Evolutionary conservation across 2,888 invertebrate species (phyloP).

Genomic region (Icerya purchasi): DNA sequence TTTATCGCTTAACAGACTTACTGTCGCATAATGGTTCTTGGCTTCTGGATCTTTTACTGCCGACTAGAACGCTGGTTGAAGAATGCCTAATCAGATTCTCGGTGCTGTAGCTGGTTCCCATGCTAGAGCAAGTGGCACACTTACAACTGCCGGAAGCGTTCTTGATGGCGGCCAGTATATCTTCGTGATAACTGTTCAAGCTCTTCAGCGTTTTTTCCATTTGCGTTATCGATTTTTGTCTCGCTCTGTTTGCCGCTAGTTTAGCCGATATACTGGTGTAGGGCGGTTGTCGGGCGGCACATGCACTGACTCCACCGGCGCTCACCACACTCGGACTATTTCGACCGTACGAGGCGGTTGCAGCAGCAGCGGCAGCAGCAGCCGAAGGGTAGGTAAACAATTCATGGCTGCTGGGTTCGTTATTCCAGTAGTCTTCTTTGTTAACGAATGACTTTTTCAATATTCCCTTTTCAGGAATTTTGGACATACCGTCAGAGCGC

Average conservation of each 20-base stretch:
- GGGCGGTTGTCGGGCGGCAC: neutral
- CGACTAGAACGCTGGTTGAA: slow-evolving; percentile 23
- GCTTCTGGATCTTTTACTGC: slow-evolving; percentile 33
- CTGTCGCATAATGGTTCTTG: slow-evolving; percentile 57
- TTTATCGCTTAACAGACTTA: slow-evolving; percentile 1
- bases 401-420: neutral
- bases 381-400: neutral
- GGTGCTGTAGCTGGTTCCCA: slow-evolving; percentile 39
- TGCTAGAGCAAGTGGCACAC: slow-evolving; percentile 29
- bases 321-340: neutral
- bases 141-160: slow-evolving; percentile 57
- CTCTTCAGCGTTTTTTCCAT: slow-evolving; percentile 63
- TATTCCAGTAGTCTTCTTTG: neutral
- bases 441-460: slow-evolving; percentile 51
- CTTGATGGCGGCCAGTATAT: slow-evolving; percentile 70
- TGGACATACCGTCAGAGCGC: slow-evolving; percentile 30
- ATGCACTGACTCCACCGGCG: neutral
- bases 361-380: neutral
- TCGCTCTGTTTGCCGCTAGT: neutral
- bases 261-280: neutral
- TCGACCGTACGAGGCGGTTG: neutral
- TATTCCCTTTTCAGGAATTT: slow-evolving; percentile 74
- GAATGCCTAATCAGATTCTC: slow-evolving; percentile 47
- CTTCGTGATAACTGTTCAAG: slow-evolving; percentile 78
- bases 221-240: neutral